Percentiles rank a stretch among this genome's conserved stretches.
Evolutionary conservation across 1,140 invertebrate genomes (phyloP).

Genomic region (Nomia melanderi): DNA sequence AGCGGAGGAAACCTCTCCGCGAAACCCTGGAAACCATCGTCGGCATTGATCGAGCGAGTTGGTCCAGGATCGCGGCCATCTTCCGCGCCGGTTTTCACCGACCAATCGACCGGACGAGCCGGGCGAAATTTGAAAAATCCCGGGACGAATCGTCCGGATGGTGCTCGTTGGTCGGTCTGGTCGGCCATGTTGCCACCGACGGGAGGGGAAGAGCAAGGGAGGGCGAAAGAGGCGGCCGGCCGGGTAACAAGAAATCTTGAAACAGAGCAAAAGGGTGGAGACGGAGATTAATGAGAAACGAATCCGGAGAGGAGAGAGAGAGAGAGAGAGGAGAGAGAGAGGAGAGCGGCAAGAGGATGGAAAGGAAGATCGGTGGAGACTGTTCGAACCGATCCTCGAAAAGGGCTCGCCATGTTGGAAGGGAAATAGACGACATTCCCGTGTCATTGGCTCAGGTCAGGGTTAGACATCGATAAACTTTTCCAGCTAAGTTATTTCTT

Average conservation of each 20-base stretch:
- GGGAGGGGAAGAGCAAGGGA: conserved; percentile 37
- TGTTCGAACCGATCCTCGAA: conserved; percentile 43
- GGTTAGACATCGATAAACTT: conserved; percentile 19
- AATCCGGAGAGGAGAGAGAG: conserved; percentile 66
- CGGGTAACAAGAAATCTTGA: conserved; percentile 71
- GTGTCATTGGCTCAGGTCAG: conserved; percentile 40
- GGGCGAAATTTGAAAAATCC: conserved; percentile 54
- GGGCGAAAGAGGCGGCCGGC: conserved; percentile 45
- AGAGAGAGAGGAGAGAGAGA: conserved; percentile 14
- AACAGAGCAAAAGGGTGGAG: conserved; percentile 73
- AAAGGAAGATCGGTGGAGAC: conserved; percentile 27
- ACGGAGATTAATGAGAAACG: conserved; percentile 77
- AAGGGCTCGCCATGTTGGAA: conserved; percentile 64
- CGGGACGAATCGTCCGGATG: conserved; percentile 44
- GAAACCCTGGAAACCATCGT: conserved; percentile 17
- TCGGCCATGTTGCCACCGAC: conserved; percentile 71
- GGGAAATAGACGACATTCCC: conserved; percentile 39
- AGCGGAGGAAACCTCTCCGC: not conserved
- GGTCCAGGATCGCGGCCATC: conserved; percentile 49
- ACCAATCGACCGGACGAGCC: conserved; percentile 44
- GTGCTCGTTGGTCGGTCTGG: conserved; percentile 42
- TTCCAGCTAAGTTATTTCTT: conserved; percentile 20
- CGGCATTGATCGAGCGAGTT: conserved; percentile 14
- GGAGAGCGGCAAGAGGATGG: conserved; percentile 12
- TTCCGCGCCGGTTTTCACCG: conserved; percentile 44